phyloP scores from a whole-genome alignment of 2,113 vertebrate genomes.

The Tyrannus savana region DNA sequence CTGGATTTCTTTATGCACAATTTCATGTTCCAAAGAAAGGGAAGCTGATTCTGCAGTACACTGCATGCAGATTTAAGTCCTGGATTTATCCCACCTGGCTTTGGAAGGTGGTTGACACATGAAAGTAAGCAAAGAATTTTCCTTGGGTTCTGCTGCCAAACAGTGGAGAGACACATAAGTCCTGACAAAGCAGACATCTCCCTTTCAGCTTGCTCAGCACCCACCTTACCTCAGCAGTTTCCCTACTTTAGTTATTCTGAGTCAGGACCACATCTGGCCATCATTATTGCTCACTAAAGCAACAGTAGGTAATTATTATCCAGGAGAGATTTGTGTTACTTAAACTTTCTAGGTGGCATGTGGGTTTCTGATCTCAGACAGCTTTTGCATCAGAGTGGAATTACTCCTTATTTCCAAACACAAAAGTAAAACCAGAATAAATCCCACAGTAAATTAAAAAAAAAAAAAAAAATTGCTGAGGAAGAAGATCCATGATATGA shows the following conservation, averaged over 20 bases:
- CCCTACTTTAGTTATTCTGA: constrained; percentile 19
- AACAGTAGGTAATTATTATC: constrained; percentile 18
- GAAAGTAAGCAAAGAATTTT: constrained; percentile 29
- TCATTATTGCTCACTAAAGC: constrained; percentile 50
- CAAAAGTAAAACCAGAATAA: constrained; percentile 8
- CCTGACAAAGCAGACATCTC: constrained; percentile 49
- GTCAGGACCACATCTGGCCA: constrained; percentile 16
- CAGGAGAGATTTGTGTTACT: neutral
- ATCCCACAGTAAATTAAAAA: neutral
- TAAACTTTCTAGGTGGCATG: constrained; percentile 3
- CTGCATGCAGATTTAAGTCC: neutral
- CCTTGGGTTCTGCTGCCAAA: neutral
- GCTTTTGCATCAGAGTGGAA: constrained; percentile 19
- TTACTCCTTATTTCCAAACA: constrained; percentile 21
- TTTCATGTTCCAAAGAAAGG: neutral
- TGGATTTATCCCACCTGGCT: constrained; percentile 23
- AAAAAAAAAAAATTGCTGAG: neutral
- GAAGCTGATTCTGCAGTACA: neutral
- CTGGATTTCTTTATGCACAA: neutral
- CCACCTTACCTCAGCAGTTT: constrained; percentile 49
- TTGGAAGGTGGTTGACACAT: neutral
- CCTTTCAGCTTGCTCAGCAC: constrained; percentile 49
- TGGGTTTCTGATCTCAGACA: constrained; percentile 40
- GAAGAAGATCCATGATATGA: neutral
- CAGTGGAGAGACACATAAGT: neutral